Conservation (phyloP, 64 coral and sea anemone species). For the Hydrozoanthus tunicans region DNA sequence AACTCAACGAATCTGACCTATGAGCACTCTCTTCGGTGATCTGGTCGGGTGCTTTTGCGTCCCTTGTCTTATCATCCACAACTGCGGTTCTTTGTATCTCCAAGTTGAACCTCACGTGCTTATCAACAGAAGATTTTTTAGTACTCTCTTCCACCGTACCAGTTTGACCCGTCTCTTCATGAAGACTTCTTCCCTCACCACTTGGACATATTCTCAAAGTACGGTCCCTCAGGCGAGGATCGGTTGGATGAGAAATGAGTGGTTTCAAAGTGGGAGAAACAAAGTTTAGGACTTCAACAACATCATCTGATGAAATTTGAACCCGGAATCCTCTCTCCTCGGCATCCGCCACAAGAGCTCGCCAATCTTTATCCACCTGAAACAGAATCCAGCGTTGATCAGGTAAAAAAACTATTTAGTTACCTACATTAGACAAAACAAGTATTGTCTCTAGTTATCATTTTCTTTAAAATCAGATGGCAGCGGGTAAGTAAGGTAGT, state of each 20-base stretch:
- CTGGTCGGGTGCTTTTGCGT: neutral
- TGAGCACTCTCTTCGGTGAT: neutral
- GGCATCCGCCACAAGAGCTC: constrained; percentile 24
- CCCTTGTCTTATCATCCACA: neutral
- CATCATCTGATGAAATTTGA: neutral
- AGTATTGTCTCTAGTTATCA: no score
- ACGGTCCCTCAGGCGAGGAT: constrained; percentile 25
- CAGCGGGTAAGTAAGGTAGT: no score
- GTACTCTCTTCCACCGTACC: neutral
- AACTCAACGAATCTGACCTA: neutral
- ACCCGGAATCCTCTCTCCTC: constrained; percentile 31
- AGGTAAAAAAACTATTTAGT: no score
- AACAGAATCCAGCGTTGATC: neutral
- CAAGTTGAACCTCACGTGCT: no score
- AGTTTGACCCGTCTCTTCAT: neutral
- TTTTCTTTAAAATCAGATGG: no score
- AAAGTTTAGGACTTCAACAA: constrained; percentile 14
- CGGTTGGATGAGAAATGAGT: constrained; percentile 8
- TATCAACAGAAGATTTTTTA: neutral
- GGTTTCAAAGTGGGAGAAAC: constrained; percentile 5
- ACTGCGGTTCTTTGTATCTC: neutral
- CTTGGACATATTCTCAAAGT: constrained; percentile 26
- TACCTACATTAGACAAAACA: no score
- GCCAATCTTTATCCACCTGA: constrained; percentile 49
- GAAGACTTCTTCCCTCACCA: neutral